Base-by-base conservation (phyloP, 2,113 vertebrate species). In the Cheilinus undulatus region DNA sequence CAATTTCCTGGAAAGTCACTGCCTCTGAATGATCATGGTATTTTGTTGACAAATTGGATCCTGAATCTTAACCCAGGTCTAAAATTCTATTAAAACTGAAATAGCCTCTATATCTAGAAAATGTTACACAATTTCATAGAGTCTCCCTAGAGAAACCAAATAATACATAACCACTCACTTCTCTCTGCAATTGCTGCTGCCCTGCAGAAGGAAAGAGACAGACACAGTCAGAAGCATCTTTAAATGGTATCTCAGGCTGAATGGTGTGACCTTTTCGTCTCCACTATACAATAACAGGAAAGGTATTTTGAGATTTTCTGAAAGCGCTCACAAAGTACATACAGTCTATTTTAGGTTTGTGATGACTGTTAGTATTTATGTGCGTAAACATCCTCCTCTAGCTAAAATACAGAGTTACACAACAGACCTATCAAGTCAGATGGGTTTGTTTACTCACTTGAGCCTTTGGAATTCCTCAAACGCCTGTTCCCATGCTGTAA, bases 401-500 rank as follows among this genome's bases (percentile, higher is more conserved):
- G n/a, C 51, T 59, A 24, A 77, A 68, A 66, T 36, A 43, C 40
- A 54, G 12, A 32, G n/a, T 60, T 52, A 73, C 48, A 63, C 61
- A 82, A 78, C 60, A 56, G n/a, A 40, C 45, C 15, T 28, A 48
- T 32, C 9, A 7, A 40, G 40, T 46, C 58, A 51, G 34, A 70
- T 49, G 32, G 45, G 30, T 77, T 84, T 62, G 38, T 82, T 68
- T 63, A 97, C 98, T 97, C 95, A 99, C 98, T 99, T 99, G 77
- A 99, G 91, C 86, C 96, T 97, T 92, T 99, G 95, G 95, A 99
- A 99, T 92, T 99, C 97, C 45, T 95, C 95, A 93, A 94, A 96
- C 50, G 98, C 98, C 61, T 96, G 96, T 30, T 99, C 95, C 91
- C 95, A 99, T 7, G 93, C 98, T 99, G 91, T 77, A 78, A 51